phyloP scores from a whole-genome alignment of 2,888 invertebrate species.

The Poecilobothrus nobilitatus region DNA sequence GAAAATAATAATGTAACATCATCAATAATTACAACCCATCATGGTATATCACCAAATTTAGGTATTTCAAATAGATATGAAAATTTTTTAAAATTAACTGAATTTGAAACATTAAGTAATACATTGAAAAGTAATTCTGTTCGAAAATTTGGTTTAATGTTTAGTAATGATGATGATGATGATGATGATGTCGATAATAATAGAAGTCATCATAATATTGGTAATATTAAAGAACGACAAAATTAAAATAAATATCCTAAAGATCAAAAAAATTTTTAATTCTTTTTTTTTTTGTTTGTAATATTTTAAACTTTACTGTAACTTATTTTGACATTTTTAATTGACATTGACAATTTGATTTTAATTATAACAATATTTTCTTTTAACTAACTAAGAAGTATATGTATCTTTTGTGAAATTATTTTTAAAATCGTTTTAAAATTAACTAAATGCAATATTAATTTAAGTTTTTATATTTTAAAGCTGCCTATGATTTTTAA shows the following conservation, averaged over 20 bases:
- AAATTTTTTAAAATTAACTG: conserved; percentile 2
- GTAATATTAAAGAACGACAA: not conserved
- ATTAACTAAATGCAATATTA: too few species aligned
- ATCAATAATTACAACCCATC: not conserved
- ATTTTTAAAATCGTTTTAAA: too few species aligned
- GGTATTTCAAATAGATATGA: conserved; percentile 2
- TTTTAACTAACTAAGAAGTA: too few species aligned
- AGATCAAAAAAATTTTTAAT: too few species aligned
- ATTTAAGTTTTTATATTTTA: too few species aligned
- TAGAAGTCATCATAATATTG: not conserved
- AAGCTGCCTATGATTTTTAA: too few species aligned
- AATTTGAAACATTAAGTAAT: conserved; percentile 7
- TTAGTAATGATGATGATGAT: conserved; percentile 10
- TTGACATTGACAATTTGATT: too few species aligned
- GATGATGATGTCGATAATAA: not conserved
- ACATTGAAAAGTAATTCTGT: not conserved
- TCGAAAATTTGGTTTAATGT: conserved; percentile 11
- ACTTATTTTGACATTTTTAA: too few species aligned
- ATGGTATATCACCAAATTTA: not conserved
- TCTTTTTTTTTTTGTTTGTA: too few species aligned
- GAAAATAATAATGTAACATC: conserved; percentile 2
- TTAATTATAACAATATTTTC: too few species aligned
- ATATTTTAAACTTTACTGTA: too few species aligned
- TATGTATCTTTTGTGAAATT: too few species aligned
- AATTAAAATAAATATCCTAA: not conserved